These are phyloP conservation scores for Sympetrum striolatum DNA, from an alignment of 2,888 invertebrate species.

Conservation along the genomic window DNA sequence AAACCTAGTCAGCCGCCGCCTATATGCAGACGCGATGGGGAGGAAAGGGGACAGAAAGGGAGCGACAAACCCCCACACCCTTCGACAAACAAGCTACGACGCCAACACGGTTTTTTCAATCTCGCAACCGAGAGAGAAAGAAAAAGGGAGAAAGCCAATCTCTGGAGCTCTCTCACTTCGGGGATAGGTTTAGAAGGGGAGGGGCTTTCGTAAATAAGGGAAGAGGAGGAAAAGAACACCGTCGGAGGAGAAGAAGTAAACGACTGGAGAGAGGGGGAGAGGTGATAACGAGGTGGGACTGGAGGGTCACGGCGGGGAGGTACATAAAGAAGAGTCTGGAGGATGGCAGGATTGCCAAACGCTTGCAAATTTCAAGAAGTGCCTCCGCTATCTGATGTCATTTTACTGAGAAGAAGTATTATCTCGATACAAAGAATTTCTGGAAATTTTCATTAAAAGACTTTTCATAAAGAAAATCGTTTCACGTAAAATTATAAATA, in stretches of 20 bases:
- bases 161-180: neutral
- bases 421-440: no score
- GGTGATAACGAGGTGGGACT: neutral
- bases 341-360: no score
- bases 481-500: no score
- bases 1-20: neutral
- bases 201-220: neutral
- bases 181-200: neutral
- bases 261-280: neutral
- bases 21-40: neutral
- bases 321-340: neutral
- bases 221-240: neutral
- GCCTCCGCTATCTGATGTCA: no score
- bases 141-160: neutral
- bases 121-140: neutral
- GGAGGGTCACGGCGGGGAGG: neutral
- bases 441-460: no score
- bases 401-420: no score
- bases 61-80: neutral
- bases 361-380: no score
- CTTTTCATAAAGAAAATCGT: no score
- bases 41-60: neutral
- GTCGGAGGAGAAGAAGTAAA: neutral
- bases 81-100: neutral
- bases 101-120: neutral